Evolutionary conservation across 2,888 invertebrate species (phyloP).

Genomic region (Thelaira solivaga): DNA sequence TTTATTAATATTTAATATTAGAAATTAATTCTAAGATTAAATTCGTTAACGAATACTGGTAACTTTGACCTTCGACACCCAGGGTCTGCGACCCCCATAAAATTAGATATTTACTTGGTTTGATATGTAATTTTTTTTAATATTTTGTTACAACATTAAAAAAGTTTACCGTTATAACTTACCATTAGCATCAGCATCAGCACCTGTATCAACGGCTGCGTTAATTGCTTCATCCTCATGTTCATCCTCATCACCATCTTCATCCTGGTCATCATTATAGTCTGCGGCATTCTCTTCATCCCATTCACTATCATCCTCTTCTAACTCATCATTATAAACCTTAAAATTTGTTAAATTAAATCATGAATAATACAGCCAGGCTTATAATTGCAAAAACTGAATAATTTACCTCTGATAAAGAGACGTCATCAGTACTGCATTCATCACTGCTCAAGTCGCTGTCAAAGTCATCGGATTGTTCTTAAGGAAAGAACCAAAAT

Average conservation of each 20-base stretch:
- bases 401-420: constrained; percentile 72
- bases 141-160: no score
- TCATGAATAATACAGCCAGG: no score
- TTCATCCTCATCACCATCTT: constrained; percentile 74
- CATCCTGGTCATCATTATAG: constrained; percentile 79
- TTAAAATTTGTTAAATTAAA: no score
- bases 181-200: constrained; percentile 57
- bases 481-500: no score
- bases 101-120: no score
- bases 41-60: no score
- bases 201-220: constrained; percentile 63
- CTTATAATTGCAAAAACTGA: not conserved
- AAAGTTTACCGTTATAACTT: constrained; percentile 5
- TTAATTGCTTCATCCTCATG: constrained; percentile 68
- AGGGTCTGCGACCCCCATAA: no score
- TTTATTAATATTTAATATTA: no score
- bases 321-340: constrained; percentile 78
- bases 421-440: constrained; percentile 68
- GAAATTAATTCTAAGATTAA: no score
- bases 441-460: constrained; percentile 79
- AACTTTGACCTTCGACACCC: no score
- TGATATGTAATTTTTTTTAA: no score
- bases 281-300: constrained; percentile 81
- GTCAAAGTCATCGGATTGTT: no score
- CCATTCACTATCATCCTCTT: constrained; percentile 82